phyloP scores from a whole-genome alignment of 2,797 vertebrate genomes.

The Podarcis lilfordi region DNA sequence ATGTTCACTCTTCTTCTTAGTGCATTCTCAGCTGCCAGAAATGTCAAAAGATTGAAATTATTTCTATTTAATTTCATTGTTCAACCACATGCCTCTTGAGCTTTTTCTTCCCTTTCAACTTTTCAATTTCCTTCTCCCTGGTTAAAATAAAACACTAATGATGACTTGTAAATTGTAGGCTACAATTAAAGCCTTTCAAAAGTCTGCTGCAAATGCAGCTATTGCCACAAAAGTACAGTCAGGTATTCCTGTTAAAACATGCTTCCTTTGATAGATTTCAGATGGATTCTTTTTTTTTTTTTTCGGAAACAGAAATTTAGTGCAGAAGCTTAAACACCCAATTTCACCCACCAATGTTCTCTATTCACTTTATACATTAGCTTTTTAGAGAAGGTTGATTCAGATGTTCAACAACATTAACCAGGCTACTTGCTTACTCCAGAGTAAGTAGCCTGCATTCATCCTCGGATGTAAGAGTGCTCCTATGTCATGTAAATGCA shows the following conservation, averaged over 20 bases:
- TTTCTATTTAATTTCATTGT: background rate
- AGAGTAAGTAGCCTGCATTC: background rate
- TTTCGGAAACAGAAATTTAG: background rate
- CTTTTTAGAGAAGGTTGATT: background rate
- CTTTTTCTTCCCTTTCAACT: background rate
- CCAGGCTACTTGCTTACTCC: background rate
- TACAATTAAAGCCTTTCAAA: slow-evolving; percentile 31
- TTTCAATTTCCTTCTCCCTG: slow-evolving; percentile 9
- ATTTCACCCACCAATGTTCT: background rate
- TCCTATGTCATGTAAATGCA: background rate
- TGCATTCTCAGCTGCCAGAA: slow-evolving; percentile 15
- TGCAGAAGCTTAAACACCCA: background rate
- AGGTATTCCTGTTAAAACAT: slow-evolving; percentile 8
- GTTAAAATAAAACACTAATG: background rate
- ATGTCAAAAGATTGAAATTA: background rate
- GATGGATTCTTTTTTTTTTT: background rate
- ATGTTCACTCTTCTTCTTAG: background rate
- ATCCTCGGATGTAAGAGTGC: background rate
- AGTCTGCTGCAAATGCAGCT: slow-evolving; percentile 9
- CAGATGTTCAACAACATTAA: background rate
- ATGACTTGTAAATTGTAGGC: slow-evolving; percentile 24
- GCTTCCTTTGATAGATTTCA: background rate
- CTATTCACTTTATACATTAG: background rate
- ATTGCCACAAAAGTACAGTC: background rate
- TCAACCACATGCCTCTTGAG: background rate